Conservation (phyloP, 2,888 invertebrate genomes). For the Dicycla oo region DNA sequence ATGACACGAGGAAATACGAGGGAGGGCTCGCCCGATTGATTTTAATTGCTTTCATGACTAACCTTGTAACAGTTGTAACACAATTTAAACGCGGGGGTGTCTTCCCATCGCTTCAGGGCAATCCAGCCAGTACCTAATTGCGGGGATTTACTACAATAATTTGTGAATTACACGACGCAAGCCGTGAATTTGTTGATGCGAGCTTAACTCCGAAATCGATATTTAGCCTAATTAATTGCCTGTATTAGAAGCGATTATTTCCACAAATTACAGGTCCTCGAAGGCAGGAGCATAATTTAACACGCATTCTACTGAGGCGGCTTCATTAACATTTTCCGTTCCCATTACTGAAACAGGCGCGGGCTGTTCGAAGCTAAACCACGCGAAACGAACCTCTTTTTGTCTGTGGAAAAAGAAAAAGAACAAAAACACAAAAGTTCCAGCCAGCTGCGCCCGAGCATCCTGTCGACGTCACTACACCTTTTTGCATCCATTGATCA, state of each 20-base stretch:
- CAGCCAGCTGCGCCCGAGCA: slow-evolving; percentile 89
- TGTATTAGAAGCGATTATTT: slow-evolving; percentile 75
- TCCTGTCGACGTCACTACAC: slow-evolving; percentile 88
- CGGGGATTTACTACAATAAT: slow-evolving; percentile 63
- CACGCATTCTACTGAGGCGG: slow-evolving; percentile 76
- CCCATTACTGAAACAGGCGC: slow-evolving; percentile 85
- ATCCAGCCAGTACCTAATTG: slow-evolving; percentile 57
- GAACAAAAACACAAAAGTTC: slow-evolving; percentile 85
- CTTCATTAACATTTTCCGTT: slow-evolving; percentile 88
- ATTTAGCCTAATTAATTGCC: slow-evolving; percentile 76
- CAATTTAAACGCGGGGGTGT: slow-evolving; percentile 70
- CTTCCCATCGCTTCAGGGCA: slow-evolving; percentile 58
- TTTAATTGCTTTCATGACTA: slow-evolving; percentile 81
- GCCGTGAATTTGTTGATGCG: slow-evolving; percentile 41
- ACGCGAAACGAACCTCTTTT: slow-evolving; percentile 88
- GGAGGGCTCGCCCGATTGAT: slow-evolving; percentile 76
- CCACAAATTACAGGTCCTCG: slow-evolving; percentile 76
- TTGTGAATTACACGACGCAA: slow-evolving; percentile 52
- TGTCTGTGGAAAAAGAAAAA: slow-evolving; percentile 78
- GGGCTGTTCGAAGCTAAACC: slow-evolving; percentile 81
- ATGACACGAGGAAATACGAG: slow-evolving; percentile 69
- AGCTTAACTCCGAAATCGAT: slow-evolving; percentile 60
- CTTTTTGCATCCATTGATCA: slow-evolving; percentile 85
- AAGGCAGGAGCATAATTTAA: slow-evolving; percentile 77
- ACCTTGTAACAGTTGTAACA: slow-evolving; percentile 76